Percentiles rank a stretch among this genome's conserved stretches.
These are phyloP conservation scores for Passer domesticus DNA, from an alignment of 2,113 vertebrate species.

Conservation along the genomic window DNA sequence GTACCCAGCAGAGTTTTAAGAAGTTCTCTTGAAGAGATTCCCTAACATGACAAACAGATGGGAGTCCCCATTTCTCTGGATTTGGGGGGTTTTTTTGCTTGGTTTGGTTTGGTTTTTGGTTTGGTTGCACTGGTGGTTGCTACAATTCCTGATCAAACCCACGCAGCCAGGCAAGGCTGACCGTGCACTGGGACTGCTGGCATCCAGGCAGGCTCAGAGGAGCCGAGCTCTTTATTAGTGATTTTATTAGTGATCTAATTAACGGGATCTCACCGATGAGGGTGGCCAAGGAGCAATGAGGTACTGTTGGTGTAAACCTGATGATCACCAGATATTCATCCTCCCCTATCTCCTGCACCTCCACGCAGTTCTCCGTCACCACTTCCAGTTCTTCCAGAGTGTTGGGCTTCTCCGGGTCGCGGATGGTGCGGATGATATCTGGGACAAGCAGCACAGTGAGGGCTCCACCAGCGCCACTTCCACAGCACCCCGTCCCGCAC, in stretches of 20 bases:
- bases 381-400: constrained; percentile 97
- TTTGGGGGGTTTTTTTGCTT: not conserved
- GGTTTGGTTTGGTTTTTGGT: not conserved
- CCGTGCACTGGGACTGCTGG: not conserved
- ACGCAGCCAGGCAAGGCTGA: not conserved
- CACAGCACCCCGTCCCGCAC: not conserved
- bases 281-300: constrained; percentile 96
- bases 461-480: no score
- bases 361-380: constrained; percentile 89
- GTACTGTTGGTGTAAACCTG: constrained; percentile 94
- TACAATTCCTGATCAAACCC: not conserved
- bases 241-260: fast-evolving
- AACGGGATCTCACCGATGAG: constrained; percentile 84
- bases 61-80: not conserved
- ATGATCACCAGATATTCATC: constrained; percentile 92
- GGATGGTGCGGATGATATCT: constrained; percentile 95
- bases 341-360: constrained; percentile 84
- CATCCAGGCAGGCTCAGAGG: fast-evolving
- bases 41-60: not conserved
- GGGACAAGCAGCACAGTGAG: not conserved
- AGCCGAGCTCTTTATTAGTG: not conserved
- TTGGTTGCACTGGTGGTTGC: not conserved
- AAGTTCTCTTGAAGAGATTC: not conserved
- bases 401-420: constrained; percentile 95
- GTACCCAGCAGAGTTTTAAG: not conserved